phyloP scores from a whole-genome alignment of 64 coral and sea anemone genomes.

The Montipora cactus region DNA sequence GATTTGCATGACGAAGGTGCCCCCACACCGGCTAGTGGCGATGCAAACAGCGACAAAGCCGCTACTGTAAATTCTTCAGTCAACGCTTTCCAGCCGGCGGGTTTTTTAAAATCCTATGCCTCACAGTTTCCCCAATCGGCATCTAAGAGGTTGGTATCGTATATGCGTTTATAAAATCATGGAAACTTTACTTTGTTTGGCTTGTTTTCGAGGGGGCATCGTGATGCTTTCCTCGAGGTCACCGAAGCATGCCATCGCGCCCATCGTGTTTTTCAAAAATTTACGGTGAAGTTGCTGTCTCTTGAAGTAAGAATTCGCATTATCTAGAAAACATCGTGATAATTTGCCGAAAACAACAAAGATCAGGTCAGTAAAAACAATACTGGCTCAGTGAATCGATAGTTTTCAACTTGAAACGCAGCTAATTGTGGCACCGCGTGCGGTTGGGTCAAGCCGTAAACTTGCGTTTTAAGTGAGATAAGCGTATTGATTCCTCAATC shows the following conservation, averaged over 20 bases:
- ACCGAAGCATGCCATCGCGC: background rate
- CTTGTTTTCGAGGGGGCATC: background rate
- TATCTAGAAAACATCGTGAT: background rate
- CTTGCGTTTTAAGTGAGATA: background rate
- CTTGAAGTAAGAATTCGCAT: background rate
- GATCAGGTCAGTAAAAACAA: background rate
- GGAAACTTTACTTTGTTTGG: background rate
- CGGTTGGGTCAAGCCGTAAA: background rate
- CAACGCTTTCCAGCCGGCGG: background rate
- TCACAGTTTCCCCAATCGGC: background rate
- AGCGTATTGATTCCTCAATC: background rate
- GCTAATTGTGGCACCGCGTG: background rate
- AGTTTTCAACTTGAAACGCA: background rate
- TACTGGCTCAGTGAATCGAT: background rate
- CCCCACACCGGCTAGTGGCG: background rate
- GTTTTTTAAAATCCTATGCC: background rate
- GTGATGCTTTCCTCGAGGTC: background rate
- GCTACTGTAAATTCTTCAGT: background rate
- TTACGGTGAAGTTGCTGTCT: background rate
- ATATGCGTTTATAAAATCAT: background rate
- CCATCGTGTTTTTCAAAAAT: background rate
- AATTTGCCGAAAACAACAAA: background rate
- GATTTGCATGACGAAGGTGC: background rate
- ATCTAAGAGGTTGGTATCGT: slow-evolving; percentile 5
- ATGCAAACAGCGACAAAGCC: background rate